These are phyloP conservation scores for Bacillus rossius DNA, from an alignment of 1,140 invertebrate genomes.

Conservation along the genomic window DNA sequence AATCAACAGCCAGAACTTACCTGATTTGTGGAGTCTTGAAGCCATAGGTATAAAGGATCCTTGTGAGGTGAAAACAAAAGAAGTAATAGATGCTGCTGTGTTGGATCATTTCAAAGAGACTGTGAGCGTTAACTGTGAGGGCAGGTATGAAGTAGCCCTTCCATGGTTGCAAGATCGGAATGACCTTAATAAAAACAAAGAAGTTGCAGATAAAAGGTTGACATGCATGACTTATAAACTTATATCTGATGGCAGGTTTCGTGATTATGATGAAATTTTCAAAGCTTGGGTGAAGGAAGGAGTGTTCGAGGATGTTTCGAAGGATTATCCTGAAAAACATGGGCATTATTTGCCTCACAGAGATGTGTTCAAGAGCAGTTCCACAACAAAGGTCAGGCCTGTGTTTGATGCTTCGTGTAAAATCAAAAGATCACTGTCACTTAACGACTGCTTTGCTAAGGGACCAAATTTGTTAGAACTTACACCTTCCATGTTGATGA, in stretches of 20 bases:
- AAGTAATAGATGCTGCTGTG: conserved; percentile 24
- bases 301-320: conserved; percentile 30
- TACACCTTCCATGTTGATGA: conserved; percentile 35
- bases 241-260: conserved; percentile 17
- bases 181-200: conserved; percentile 22
- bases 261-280: conserved; percentile 33
- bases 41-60: conserved; percentile 37
- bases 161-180: conserved; percentile 31
- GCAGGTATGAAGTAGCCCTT: conserved; percentile 30
- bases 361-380: conserved; percentile 30
- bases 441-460: conserved; percentile 39
- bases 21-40: conserved; percentile 39
- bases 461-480: conserved; percentile 39
- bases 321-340: conserved; percentile 17
- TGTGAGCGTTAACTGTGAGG: conserved; percentile 23
- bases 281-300: conserved; percentile 27
- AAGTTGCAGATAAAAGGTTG: conserved; percentile 22
- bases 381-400: conserved; percentile 27
- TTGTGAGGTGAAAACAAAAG: conserved; percentile 22
- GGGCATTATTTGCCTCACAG: conserved; percentile 36
- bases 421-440: conserved; percentile 25
- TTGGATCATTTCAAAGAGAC: conserved; percentile 29
- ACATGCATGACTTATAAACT: conserved; percentile 22
- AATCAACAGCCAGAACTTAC: conserved; percentile 15
- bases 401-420: conserved; percentile 25